Percentiles rank a stretch among this genome's conserved stretches.
Evolutionary conservation across 2,888 invertebrate species (phyloP).

Genomic region (Parochlus steinenii): DNA sequence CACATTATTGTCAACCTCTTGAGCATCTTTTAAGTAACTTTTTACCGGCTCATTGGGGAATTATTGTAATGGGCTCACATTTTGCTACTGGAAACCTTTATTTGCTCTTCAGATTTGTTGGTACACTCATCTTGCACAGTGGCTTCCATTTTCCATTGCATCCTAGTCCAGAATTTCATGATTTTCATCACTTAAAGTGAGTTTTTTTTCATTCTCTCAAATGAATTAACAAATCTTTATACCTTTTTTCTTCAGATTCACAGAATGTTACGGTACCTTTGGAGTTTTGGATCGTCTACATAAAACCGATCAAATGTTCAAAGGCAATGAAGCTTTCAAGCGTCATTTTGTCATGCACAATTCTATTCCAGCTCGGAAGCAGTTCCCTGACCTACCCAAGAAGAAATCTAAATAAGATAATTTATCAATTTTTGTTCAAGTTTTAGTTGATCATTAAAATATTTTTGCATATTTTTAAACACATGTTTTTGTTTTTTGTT

Average conservation of each 20-base stretch:
- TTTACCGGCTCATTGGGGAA: not conserved
- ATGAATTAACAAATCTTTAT: slow-evolving; percentile 6
- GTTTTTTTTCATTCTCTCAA: slow-evolving; percentile 20
- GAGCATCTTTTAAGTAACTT: slow-evolving; percentile 5
- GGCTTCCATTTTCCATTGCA: slow-evolving; percentile 28
- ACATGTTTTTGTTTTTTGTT: no score
- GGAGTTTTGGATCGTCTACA: slow-evolving; percentile 68
- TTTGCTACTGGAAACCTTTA: slow-evolving; percentile 63
- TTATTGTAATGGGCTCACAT: slow-evolving; percentile 39
- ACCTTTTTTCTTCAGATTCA: slow-evolving; percentile 40
- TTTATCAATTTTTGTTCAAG: no score
- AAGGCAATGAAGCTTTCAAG: slow-evolving; percentile 49
- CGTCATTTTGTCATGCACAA: slow-evolving; percentile 58
- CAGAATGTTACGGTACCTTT: slow-evolving; percentile 67
- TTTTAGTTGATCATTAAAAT: no score
- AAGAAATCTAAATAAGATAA: no score
- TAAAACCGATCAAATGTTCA: slow-evolving; percentile 63
- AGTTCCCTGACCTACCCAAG: slow-evolving; percentile 42
- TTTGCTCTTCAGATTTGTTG: slow-evolving; percentile 59
- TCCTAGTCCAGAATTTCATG: slow-evolving; percentile 7
- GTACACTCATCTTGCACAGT: slow-evolving; percentile 66
- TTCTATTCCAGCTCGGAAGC: slow-evolving; percentile 45
- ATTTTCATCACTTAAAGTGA: slow-evolving; percentile 17
- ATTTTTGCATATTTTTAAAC: no score
- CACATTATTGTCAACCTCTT: not conserved